Evolutionary conservation across 2,113 vertebrate genomes (phyloP).

Genomic region (Chlamydotis undulata): DNA sequence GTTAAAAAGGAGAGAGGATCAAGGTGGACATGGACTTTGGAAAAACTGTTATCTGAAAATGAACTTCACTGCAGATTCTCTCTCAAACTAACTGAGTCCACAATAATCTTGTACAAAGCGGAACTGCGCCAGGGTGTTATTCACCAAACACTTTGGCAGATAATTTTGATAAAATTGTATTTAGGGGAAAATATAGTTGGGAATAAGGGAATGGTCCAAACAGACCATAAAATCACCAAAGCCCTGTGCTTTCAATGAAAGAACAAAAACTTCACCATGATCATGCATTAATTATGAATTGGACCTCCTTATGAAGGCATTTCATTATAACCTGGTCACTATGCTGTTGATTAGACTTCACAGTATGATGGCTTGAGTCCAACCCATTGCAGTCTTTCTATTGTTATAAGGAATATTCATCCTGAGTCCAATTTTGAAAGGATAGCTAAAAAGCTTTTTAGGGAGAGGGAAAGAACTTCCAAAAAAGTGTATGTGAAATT

Average conservation of each 20-base stretch:
- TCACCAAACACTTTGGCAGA: background rate
- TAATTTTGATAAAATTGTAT: background rate
- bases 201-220: background rate
- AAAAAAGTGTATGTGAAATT: background rate
- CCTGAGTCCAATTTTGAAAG: background rate
- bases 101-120: background rate
- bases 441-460: background rate
- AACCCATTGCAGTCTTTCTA: background rate
- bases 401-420: background rate
- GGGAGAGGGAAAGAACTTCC: background rate
- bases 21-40: background rate
- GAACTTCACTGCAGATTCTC: background rate
- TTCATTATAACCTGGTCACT: background rate
- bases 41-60: slow-evolving; percentile 4
- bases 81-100: background rate
- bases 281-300: background rate
- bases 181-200: background rate
- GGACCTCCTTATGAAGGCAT: background rate
- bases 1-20: background rate
- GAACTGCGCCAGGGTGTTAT: background rate
- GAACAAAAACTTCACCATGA: background rate
- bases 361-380: background rate
- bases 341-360: background rate
- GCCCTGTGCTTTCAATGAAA: background rate
- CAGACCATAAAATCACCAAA: background rate